Evolutionary conservation across 2,113 vertebrate species (phyloP).

Genomic region (Bubo scandiacus): DNA sequence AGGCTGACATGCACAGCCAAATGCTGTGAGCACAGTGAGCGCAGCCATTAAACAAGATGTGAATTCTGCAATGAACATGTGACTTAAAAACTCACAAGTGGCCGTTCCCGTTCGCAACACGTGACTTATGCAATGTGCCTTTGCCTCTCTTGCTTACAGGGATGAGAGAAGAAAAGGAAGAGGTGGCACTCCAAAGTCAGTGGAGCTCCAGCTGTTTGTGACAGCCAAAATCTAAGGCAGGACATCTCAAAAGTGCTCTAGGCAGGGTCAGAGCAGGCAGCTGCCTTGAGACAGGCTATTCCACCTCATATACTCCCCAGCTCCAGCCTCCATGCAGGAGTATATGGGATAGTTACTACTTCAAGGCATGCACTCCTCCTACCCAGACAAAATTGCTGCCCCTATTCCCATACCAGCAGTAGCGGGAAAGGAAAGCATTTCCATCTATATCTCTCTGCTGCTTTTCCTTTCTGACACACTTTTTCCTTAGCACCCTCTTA

Average conservation of each 20-base stretch:
- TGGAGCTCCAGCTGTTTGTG: not conserved
- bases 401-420: not conserved
- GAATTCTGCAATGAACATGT: fast-evolving
- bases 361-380: not conserved
- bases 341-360: fast-evolving
- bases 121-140: fast-evolving
- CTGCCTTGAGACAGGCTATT: not conserved
- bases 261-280: not conserved
- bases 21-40: not conserved
- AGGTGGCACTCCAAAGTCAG: not conserved
- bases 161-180: not conserved
- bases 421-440: not conserved
- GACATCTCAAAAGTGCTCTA: not conserved
- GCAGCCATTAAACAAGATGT: fast-evolving
- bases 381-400: not conserved
- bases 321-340: not conserved
- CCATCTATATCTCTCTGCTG: not conserved
- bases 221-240: not conserved
- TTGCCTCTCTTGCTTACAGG: fast-evolving
- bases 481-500: not conserved
- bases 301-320: fast-evolving
- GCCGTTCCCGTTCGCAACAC: fast-evolving
- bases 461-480: not conserved
- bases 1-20: not conserved
- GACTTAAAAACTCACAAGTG: not conserved